phyloP scores from a whole-genome alignment of 1,140 invertebrate genomes.

The Bombus sylvicola region DNA sequence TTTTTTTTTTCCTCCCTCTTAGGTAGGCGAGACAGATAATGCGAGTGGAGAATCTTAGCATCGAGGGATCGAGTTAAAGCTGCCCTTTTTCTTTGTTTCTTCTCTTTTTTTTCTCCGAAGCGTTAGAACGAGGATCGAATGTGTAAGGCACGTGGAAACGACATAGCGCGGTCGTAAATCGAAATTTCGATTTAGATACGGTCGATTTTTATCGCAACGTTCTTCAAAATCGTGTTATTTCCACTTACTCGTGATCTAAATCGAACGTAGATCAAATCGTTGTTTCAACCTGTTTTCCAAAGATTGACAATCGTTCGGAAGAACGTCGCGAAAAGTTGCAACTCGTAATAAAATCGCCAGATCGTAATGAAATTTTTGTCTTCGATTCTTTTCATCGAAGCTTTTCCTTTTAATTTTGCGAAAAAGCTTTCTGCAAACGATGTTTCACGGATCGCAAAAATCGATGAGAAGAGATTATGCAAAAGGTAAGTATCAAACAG shows the following conservation, averaged over 20 bases:
- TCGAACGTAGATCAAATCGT: neutral
- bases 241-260: neutral
- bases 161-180: neutral
- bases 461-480: neutral
- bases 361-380: too few relatives aligned
- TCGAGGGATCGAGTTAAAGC: neutral
- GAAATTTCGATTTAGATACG: neutral
- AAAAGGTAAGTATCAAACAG: neutral
- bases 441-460: neutral
- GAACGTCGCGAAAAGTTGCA: too few relatives aligned
- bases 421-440: neutral
- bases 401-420: neutral
- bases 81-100: neutral
- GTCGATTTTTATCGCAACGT: too few relatives aligned
- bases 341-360: too few relatives aligned
- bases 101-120: fast-evolving
- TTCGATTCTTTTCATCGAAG: neutral
- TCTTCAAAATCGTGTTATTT: neutral
- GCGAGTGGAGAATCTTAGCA: neutral
- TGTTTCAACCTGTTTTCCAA: too few relatives aligned
- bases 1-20: too few relatives aligned
- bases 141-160: neutral
- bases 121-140: too few relatives aligned
- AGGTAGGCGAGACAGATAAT: neutral
- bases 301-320: too few relatives aligned